Evolutionary conservation across 2,888 invertebrate species (phyloP).

Genomic region (Cybosia mesomella): DNA sequence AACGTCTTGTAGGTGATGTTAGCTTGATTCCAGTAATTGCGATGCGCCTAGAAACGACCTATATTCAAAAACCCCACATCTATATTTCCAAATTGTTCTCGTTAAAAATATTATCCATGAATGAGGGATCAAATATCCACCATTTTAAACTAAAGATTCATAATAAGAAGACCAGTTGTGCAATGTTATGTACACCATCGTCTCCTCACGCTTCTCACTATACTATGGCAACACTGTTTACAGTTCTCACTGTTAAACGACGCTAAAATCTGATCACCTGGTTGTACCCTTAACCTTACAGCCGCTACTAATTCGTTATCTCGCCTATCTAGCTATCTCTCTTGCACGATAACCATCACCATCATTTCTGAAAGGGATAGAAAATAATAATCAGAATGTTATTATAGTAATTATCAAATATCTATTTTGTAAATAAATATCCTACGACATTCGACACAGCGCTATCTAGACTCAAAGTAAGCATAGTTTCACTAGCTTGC

Average conservation of each 20-base stretch:
- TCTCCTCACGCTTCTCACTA: conserved; percentile 38
- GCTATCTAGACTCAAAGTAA: too few species aligned
- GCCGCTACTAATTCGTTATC: conserved; percentile 58
- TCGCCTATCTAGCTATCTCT: conserved; percentile 56
- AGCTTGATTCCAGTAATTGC: too few species aligned
- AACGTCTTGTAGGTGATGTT: too few species aligned
- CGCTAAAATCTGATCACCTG: conserved; percentile 58
- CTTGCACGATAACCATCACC: conserved; percentile 40
- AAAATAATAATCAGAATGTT: neutral
- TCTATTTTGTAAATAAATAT: too few species aligned
- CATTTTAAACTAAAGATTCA: neutral
- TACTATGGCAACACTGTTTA: conserved; percentile 77
- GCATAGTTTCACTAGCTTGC: too few species aligned
- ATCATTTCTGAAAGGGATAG: conserved; percentile 52
- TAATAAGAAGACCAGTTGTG: neutral
- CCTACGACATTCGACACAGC: too few species aligned
- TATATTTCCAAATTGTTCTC: too few species aligned
- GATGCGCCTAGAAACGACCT: too few species aligned
- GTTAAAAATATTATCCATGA: too few species aligned
- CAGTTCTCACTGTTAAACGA: conserved; percentile 56
- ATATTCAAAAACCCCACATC: too few species aligned
- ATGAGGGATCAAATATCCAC: too few species aligned
- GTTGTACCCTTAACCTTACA: conserved; percentile 61
- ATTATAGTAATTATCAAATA: neutral
- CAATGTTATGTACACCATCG: conserved; percentile 24